phyloP scores from a whole-genome alignment of 1,140 invertebrate genomes.

The Drosophila persimilis region DNA sequence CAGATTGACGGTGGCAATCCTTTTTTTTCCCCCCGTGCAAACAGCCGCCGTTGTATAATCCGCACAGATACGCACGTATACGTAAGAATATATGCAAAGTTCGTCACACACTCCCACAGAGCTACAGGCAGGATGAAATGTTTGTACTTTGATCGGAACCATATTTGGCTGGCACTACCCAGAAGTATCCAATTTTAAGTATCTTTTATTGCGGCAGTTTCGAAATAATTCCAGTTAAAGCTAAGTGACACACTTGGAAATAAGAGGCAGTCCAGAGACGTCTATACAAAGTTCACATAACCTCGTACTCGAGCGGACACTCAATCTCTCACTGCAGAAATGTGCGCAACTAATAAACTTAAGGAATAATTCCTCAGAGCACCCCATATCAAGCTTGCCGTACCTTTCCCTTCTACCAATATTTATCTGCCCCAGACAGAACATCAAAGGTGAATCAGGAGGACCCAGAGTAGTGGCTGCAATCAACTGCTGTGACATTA shows the following conservation, averaged over 20 bases:
- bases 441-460: slow-evolving; percentile 39
- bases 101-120: too few species aligned
- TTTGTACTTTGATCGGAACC: neutral
- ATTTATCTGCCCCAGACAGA: slow-evolving; percentile 33
- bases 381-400: slow-evolving; percentile 17
- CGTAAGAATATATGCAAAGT: too few species aligned
- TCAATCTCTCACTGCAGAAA: slow-evolving; percentile 1
- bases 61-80: too few species aligned
- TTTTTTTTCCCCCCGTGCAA: too few species aligned
- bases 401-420: slow-evolving; percentile 1
- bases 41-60: too few species aligned
- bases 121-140: neutral
- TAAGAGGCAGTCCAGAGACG: too few species aligned
- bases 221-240: too few species aligned
- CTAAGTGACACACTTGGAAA: too few species aligned
- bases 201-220: neutral
- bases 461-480: slow-evolving; percentile 22
- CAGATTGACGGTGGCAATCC: too few species aligned
- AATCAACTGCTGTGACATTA: slow-evolving; percentile 52
- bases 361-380: slow-evolving; percentile 15
- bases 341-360: slow-evolving; percentile 20
- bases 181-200: neutral
- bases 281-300: too few species aligned
- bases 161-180: neutral
- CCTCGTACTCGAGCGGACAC: too few species aligned